A percentile compares a stretch with the other conserved stretches of the same genome.
These are phyloP conservation scores for Zygogramma bicolorata DNA, from an alignment of 2,888 invertebrate genomes.

Conservation along the genomic window DNA sequence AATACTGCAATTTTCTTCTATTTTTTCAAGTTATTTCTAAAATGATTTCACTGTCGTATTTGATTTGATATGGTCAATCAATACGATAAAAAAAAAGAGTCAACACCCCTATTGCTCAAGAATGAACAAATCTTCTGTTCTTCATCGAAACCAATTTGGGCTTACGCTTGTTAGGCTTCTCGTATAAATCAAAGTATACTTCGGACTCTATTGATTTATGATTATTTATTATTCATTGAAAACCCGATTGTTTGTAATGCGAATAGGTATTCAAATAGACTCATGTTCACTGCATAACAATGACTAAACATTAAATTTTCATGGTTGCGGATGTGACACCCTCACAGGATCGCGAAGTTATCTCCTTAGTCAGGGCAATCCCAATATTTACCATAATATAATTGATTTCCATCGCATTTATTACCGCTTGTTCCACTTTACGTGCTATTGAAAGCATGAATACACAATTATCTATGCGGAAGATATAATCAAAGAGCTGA, in stretches of 20 bases:
- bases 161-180: not conserved
- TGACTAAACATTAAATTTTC: slow-evolving; percentile 11
- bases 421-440: slow-evolving; percentile 4
- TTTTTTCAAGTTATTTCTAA: too few species aligned
- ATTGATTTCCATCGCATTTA: slow-evolving; percentile 3
- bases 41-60: too few species aligned
- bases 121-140: too few species aligned
- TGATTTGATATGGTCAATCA: too few species aligned
- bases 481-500: not conserved
- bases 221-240: slow-evolving; percentile 9
- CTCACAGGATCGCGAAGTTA: slow-evolving; percentile 3
- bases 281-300: slow-evolving; percentile 3
- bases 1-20: too few species aligned
- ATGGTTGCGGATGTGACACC: slow-evolving; percentile 9
- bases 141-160: not conserved
- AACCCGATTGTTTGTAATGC: slow-evolving; percentile 8
- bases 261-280: slow-evolving; percentile 3
- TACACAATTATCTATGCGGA: not conserved
- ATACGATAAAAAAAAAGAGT: too few species aligned
- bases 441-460: not conserved
- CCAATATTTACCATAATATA: slow-evolving; percentile 8
- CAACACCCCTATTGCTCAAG: too few species aligned
- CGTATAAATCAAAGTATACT: not conserved
- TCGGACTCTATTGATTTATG: not conserved
- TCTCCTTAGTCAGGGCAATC: slow-evolving; percentile 8